Conservation (phyloP, 2,888 invertebrate species). For the Thecophora atra region DNA sequence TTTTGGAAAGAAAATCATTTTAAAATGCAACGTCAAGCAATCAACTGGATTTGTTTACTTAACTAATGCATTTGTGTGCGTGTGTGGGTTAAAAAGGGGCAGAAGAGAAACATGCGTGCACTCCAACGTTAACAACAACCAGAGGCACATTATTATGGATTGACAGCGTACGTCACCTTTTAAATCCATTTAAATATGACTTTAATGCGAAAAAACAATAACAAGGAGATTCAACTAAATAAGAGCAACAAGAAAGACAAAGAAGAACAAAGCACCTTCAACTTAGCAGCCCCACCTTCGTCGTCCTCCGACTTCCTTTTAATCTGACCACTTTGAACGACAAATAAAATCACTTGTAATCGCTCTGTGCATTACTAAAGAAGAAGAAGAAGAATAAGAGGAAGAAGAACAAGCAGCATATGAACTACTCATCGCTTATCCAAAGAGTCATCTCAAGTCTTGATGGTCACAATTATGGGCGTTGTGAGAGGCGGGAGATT, state of each 20-base stretch:
- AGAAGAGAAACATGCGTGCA: neutral
- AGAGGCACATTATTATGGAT: neutral
- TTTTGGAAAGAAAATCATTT: neutral
- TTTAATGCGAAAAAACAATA: conserved; percentile 12
- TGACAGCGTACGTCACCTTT: neutral
- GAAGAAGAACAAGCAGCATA: neutral
- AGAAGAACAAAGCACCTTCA: no score
- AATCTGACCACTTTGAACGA: neutral
- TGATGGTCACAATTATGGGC: neutral
- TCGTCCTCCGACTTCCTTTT: no score
- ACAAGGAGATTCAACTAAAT: neutral
- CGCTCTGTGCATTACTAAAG: no score
- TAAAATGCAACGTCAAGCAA: conserved; percentile 1
- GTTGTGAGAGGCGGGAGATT: neutral
- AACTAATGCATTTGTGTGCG: conserved; percentile 42
- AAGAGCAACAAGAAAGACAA: neutral
- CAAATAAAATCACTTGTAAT: conserved; percentile 7
- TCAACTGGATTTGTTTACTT: conserved; percentile 39
- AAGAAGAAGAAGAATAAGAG: no score
- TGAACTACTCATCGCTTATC: neutral
- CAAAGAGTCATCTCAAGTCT: neutral
- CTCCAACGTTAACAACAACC: conserved; percentile 21
- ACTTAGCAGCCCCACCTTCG: no score
- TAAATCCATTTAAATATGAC: conserved; percentile 8
- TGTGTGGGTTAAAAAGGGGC: neutral